Evolutionary conservation across 2,888 invertebrate genomes (phyloP).

Genomic region (Pimpla rufipes): DNA sequence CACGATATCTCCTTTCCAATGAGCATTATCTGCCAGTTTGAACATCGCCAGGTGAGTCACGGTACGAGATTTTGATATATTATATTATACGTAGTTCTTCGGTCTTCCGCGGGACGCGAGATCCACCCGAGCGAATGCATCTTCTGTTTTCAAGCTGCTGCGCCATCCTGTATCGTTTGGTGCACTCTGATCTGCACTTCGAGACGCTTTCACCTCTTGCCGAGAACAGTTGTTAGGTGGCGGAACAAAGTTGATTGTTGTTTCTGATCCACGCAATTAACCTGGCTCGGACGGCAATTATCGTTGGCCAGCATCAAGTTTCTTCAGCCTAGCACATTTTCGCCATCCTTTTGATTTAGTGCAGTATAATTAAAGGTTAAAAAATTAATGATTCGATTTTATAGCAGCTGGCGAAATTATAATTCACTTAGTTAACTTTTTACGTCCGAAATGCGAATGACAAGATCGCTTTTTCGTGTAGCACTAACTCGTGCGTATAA

Average conservation of each 20-base stretch:
- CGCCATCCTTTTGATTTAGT: neutral
- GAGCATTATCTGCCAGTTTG: constrained; percentile 68
- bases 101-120: constrained; percentile 8
- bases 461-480: too few species aligned
- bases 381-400: too few species aligned
- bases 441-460: too few species aligned
- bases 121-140: constrained; percentile 41
- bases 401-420: too few species aligned
- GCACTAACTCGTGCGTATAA: too few species aligned
- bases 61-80: constrained; percentile 65
- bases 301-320: neutral
- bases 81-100: constrained; percentile 47
- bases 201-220: constrained; percentile 56
- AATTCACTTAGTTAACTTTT: too few species aligned
- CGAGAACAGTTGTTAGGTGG: neutral
- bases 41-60: constrained; percentile 67
- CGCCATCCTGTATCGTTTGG: neutral
- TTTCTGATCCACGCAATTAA: constrained; percentile 13
- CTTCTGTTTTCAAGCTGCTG: neutral
- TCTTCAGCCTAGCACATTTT: neutral
- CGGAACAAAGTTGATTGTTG: constrained; percentile 3
- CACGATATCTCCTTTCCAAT: constrained; percentile 69
- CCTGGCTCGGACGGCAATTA: neutral
- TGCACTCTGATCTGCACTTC: constrained; percentile 2
- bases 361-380: too few species aligned